Conservation (phyloP, 2,113 vertebrate species). For the Syngnathoides biaculeatus region DNA sequence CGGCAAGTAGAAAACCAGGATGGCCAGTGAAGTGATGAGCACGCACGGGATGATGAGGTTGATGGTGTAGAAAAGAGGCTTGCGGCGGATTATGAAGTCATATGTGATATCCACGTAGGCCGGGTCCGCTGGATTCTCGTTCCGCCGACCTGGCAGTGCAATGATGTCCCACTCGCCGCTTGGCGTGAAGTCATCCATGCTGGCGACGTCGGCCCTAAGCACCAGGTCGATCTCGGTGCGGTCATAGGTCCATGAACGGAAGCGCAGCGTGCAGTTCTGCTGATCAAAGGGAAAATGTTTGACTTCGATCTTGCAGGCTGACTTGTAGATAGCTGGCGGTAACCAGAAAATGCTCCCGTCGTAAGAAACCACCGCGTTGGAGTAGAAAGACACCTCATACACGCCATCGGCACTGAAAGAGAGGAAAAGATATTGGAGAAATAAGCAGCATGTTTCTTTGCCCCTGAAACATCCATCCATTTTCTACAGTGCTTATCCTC, state of each 20-base stretch:
- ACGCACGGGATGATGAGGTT: conserved; percentile 95
- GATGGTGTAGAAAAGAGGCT: conserved; percentile 95
- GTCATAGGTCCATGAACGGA: conserved; percentile 97
- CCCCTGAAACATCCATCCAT: background rate
- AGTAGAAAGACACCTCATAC: conserved; percentile 98
- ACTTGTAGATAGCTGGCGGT: conserved; percentile 95
- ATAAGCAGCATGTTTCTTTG: background rate
- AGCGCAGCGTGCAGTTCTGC: conserved; percentile 95
- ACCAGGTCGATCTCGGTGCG: conserved; percentile 91
- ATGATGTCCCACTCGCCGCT: conserved; percentile 97
- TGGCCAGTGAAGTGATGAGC: conserved; percentile 91
- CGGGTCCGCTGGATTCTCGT: conserved; percentile 86
- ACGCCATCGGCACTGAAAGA: conserved; percentile 86
- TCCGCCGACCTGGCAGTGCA: conserved; percentile 84
- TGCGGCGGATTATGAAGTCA: conserved; percentile 92
- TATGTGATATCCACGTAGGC: conserved; percentile 96
- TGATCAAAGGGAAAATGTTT: conserved; percentile 97
- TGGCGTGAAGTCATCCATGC: conserved; percentile 93
- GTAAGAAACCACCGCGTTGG: conserved; percentile 90
- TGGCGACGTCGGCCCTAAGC: conserved; percentile 86
- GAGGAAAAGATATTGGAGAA: background rate
- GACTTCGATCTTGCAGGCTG: conserved; percentile 93
- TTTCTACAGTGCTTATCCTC: background rate
- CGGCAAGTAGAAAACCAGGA: conserved; percentile 92
- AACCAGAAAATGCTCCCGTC: conserved; percentile 97